Evolutionary conservation across 2,113 vertebrate species (phyloP).

Genomic region (Campylomormyrus tamandua): DNA sequence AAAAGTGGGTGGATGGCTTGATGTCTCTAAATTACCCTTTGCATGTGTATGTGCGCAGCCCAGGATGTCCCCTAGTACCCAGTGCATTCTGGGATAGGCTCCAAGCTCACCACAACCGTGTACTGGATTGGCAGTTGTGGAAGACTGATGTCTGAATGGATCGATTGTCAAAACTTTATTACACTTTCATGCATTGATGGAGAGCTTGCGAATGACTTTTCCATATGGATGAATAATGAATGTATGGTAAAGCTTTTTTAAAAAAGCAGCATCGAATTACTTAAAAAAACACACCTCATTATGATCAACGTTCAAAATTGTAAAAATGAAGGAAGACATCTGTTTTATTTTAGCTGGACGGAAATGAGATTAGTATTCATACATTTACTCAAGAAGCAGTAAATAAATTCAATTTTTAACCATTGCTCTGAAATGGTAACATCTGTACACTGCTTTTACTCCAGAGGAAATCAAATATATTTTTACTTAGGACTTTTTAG

Average conservation of each 20-base stretch:
- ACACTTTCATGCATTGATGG: not conserved
- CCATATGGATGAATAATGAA: not conserved
- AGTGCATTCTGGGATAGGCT: not conserved
- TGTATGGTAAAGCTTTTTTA: not conserved
- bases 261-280: not conserved
- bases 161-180: not conserved
- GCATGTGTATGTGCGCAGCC: not conserved
- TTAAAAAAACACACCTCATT: not conserved
- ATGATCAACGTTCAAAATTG: not conserved
- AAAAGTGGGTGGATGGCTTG: not conserved
- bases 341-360: not conserved
- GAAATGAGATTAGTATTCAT: not conserved
- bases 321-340: not conserved
- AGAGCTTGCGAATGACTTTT: not conserved
- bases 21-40: not conserved
- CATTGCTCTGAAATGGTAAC: not conserved
- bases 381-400: not conserved
- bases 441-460: not conserved
- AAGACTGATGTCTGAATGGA: not conserved
- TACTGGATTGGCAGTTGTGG: not conserved
- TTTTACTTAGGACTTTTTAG: not conserved
- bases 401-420: not conserved
- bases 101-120: not conserved
- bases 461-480: slow-evolving; percentile 1
- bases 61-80: not conserved